Evolutionary conservation across 2,797 vertebrate species (phyloP).

Genomic region (Eidolon dupreanum): DNA sequence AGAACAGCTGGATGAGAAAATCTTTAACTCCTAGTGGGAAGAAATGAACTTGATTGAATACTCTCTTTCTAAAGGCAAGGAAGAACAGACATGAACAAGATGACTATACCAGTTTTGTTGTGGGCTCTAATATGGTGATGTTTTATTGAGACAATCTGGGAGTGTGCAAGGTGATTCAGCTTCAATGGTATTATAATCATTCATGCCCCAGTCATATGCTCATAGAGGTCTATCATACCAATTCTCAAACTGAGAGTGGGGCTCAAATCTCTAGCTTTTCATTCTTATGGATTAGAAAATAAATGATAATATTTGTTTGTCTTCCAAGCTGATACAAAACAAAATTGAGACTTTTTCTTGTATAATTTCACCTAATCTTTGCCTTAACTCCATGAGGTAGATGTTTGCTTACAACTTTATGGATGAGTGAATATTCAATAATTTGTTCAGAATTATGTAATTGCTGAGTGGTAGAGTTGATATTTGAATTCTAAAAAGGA

Average conservation of each 20-base stretch:
- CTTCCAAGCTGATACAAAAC: not conserved
- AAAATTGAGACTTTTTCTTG: slow-evolving; percentile 10
- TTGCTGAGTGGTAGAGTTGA: not conserved
- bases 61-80: not conserved
- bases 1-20: not conserved
- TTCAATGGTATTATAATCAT: not conserved
- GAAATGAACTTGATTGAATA: not conserved
- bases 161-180: not conserved
- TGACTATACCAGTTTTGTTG: not conserved
- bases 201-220: not conserved
- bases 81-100: not conserved
- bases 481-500: not conserved
- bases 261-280: not conserved
- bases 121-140: not conserved
- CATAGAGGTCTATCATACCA: not conserved
- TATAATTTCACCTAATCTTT: not conserved
- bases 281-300: not conserved
- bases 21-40: not conserved
- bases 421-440: not conserved
- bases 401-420: not conserved
- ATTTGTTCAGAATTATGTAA: not conserved
- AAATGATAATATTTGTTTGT: not conserved
- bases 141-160: not conserved
- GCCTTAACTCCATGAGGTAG: not conserved
- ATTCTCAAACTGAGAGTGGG: not conserved